Evolutionary conservation across 2,113 vertebrate genomes (phyloP).

Genomic region (Apus apus): DNA sequence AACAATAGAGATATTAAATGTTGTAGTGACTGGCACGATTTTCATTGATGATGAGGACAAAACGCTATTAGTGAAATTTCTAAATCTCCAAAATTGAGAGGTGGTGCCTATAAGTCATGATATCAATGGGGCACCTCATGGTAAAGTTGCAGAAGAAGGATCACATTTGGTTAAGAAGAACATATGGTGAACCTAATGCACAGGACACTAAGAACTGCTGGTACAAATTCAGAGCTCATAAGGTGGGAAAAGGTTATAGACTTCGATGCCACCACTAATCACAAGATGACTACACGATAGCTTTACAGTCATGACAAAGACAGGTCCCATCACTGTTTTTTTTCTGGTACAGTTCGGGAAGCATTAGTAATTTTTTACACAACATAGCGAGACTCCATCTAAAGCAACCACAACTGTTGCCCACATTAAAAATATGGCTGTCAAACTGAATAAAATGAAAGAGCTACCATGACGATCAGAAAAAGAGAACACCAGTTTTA

Average conservation of each 20-base stretch:
- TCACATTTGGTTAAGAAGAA: background rate
- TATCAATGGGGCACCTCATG: background rate
- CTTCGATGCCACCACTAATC: background rate
- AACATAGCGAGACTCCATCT: background rate
- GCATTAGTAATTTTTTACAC: background rate
- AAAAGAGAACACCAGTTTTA: background rate
- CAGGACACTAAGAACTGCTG: background rate
- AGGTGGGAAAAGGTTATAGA: background rate
- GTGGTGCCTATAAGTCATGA: rapidly evolving
- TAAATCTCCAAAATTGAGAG: background rate
- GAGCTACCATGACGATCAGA: background rate
- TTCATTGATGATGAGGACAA: background rate
- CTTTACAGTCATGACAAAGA: background rate
- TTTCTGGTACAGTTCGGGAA: background rate
- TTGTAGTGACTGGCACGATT: background rate
- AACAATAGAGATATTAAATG: background rate
- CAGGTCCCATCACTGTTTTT: rapidly evolving
- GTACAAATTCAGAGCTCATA: background rate
- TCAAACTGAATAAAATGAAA: background rate
- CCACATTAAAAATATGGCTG: background rate
- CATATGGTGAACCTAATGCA: rapidly evolving
- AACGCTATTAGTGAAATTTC: background rate
- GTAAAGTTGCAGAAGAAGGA: background rate
- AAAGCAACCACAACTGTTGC: background rate
- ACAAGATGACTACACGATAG: background rate